These are phyloP conservation scores for Choristoneura fumiferana DNA, from an alignment of 1,140 invertebrate genomes.

Conservation along the genomic window DNA sequence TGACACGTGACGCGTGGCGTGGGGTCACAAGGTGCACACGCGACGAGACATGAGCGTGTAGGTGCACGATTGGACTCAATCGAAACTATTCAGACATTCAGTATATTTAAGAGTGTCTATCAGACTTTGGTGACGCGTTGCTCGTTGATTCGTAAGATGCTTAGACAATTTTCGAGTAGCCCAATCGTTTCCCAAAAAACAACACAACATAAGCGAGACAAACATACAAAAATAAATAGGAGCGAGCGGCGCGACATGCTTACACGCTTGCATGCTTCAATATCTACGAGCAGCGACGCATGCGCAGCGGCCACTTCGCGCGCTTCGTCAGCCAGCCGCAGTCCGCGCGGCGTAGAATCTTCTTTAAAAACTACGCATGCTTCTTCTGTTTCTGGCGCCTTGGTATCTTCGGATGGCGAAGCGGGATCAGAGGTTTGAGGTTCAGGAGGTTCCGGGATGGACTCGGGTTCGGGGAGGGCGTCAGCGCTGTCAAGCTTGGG, in stretches of 20 bases:
- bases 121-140: too few relatives aligned
- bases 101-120: too few relatives aligned
- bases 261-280: conserved; percentile 79
- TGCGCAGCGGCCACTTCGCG: conserved; percentile 72
- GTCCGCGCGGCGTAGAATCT: conserved; percentile 64
- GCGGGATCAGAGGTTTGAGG: conserved; percentile 40
- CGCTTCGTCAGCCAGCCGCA: conserved; percentile 63
- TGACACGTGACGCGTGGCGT: conserved; percentile 22
- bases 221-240: conserved; percentile 36
- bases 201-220: conserved; percentile 39
- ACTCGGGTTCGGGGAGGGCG: conserved; percentile 33
- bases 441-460: conserved; percentile 34
- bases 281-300: conserved; percentile 75
- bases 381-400: conserved; percentile 43
- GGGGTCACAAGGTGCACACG: conserved; percentile 12
- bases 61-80: neutral
- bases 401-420: conserved; percentile 51
- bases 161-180: too few relatives aligned
- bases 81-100: too few relatives aligned
- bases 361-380: conserved; percentile 68
- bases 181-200: conserved; percentile 1
- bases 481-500: conserved; percentile 64
- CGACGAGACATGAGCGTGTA: neutral
- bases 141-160: too few relatives aligned
- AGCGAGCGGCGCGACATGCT: conserved; percentile 74